Evolutionary conservation across 2,888 invertebrate species (phyloP), one percentile per base, ranked within the genome.

Genomic region (Eupithecia exiguata): DNA sequence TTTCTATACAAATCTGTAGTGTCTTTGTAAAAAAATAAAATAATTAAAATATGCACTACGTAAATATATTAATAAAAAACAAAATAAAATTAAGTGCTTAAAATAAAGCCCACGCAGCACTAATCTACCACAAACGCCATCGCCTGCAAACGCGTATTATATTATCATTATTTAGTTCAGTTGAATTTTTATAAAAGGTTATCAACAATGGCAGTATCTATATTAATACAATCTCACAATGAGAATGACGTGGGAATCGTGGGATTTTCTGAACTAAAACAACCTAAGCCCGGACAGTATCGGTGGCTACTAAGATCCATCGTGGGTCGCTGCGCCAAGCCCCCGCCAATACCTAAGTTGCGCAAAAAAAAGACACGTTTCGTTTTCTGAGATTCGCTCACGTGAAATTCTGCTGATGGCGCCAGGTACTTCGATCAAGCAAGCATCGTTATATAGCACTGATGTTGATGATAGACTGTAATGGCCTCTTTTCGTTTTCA

Each of bases 71-170:
- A 30, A 30, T 30, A 4, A 30, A 30, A 58, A 58, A 21, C 10
- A 25, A 58, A 58, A 58, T 53, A 21, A 53, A 21, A 49, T 49
- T 49, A 10, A 53, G 53, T 18, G n/a, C 46, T 53, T 12, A n/a
- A 66, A 63, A 18, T 69, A 62, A 58, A 73, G 68, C 49, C 58
- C 63, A 75, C 76, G 61, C 69, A 62, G n/a, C 49, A 68, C 75
- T 71, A 76, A 49, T 21, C 76, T 76, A 76, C 40, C 46, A 73
- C 30, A 61, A 73, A 71, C 76, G 76, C 73, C 76, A 73, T 14
- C 76, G 71, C 67, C 76, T 76, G 76, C 30, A 74, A n/a, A 75
- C 10, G 12, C 40, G 69, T 36, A 18, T 30, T 30, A 30, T 4
- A 30, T n/a, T 30, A 40, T n/a, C 2, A 35, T 62, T 18, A 35